Conservation (phyloP, 2,797 vertebrate genomes). For the Alcedo quadribrachys region DNA sequence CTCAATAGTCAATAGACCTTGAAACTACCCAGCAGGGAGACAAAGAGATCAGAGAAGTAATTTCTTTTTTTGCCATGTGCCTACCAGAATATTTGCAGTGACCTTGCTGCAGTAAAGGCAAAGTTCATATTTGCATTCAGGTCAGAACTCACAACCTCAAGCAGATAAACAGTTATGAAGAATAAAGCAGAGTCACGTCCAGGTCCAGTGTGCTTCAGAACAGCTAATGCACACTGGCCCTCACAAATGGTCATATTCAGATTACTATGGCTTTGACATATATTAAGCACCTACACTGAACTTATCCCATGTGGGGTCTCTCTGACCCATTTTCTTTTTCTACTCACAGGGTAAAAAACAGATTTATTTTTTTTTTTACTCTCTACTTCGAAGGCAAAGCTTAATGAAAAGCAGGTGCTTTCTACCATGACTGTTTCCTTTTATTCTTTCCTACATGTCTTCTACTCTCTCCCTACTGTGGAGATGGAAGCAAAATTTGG, state of each 20-base stretch:
- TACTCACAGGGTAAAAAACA: not conserved
- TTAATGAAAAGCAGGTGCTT: conserved; percentile 18
- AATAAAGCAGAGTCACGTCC: no score
- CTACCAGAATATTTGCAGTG: not conserved
- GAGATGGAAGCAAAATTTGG: not conserved
- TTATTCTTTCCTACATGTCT: not conserved
- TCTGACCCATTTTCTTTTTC: not conserved
- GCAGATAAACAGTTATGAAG: no score
- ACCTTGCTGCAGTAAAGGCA: not conserved
- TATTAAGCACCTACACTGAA: no score
- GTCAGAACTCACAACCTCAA: no score
- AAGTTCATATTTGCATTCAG: not conserved
- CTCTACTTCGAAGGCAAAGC: not conserved
- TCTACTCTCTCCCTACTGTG: not conserved
- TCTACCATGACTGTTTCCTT: not conserved
- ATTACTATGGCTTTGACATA: no score
- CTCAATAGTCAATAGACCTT: not conserved
- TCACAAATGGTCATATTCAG: no score
- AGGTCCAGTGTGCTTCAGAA: no score
- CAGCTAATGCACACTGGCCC: no score
- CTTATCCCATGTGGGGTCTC: not conserved
- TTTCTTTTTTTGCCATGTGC: not conserved
- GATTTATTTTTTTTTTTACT: not conserved
- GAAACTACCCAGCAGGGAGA: not conserved
- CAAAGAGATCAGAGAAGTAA: not conserved